Conservation (phyloP, 2,797 vertebrate species). For the Dromococcyx pavoninus region DNA sequence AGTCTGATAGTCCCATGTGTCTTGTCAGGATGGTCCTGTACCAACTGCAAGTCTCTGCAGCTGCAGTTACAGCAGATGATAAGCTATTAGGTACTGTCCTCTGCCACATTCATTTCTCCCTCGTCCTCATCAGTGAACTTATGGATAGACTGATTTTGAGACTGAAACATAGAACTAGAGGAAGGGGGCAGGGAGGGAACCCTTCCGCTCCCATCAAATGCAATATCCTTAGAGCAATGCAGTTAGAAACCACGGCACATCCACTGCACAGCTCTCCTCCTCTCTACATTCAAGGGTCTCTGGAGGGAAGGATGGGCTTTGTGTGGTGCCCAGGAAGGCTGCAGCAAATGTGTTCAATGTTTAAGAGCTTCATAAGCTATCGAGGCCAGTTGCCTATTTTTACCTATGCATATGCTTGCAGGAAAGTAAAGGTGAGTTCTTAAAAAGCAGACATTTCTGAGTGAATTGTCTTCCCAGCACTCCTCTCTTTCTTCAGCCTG, state of each 20-base stretch:
- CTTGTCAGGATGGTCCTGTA: background rate
- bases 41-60: background rate
- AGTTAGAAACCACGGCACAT: background rate
- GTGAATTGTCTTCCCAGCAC: background rate
- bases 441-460: background rate
- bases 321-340: background rate
- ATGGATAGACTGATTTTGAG: background rate
- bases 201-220: background rate
- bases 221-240: background rate
- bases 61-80: background rate
- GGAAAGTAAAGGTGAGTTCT: background rate
- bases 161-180: background rate
- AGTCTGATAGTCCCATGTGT: background rate
- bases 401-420: background rate
- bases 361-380: background rate
- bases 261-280: background rate
- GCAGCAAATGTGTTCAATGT: background rate
- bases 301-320: background rate
- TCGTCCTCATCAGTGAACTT: background rate
- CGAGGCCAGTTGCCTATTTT: background rate
- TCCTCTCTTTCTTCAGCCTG: background rate
- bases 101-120: accelerated
- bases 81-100: background rate
- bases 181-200: background rate
- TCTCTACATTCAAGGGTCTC: background rate